Conservation (phyloP, 2,888 invertebrate species). For the Catotricha subobsoleta region DNA sequence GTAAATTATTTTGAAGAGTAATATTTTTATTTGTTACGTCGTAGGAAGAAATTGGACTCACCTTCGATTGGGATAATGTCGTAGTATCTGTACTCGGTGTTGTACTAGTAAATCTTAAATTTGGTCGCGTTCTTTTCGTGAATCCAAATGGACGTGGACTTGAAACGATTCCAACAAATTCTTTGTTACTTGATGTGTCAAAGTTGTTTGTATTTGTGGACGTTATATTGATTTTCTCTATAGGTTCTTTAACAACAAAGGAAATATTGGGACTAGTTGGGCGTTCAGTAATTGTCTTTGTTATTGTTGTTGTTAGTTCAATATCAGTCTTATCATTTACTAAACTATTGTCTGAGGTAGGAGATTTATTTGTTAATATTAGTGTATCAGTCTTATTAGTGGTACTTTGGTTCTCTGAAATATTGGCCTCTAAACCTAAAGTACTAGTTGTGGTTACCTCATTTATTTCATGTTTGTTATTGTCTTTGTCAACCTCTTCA, state of each 20-base stretch:
- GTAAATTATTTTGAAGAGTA: no score
- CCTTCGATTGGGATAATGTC: constrained; percentile 18
- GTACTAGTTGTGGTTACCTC: constrained; percentile 6
- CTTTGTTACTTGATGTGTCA: constrained; percentile 2
- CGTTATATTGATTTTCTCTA: no score
- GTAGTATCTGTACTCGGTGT: constrained; percentile 15
- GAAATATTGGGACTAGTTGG: not conserved
- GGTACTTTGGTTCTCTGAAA: not conserved
- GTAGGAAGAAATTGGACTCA: no score
- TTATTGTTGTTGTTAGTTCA: constrained; percentile 5
- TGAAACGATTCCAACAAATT: constrained; percentile 26
- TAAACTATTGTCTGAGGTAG: not conserved
- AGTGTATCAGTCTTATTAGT: not conserved
- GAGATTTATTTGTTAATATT: not conserved
- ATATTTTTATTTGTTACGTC: no score
- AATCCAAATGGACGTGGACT: constrained; percentile 37
- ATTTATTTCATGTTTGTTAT: not conserved
- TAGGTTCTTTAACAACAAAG: no score
- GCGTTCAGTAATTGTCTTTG: constrained; percentile 2
- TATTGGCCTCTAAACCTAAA: not conserved
- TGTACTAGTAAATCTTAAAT: constrained; percentile 14
- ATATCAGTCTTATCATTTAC: not conserved
- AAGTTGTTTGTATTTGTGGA: constrained; percentile 6
- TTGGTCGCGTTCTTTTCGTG: constrained; percentile 24
- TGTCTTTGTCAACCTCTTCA: not conserved